A percentile compares a stretch with the other conserved stretches of the same genome.
Conservation (phyloP, 2,113 vertebrate genomes). For the Todiramphus chloris region DNA sequence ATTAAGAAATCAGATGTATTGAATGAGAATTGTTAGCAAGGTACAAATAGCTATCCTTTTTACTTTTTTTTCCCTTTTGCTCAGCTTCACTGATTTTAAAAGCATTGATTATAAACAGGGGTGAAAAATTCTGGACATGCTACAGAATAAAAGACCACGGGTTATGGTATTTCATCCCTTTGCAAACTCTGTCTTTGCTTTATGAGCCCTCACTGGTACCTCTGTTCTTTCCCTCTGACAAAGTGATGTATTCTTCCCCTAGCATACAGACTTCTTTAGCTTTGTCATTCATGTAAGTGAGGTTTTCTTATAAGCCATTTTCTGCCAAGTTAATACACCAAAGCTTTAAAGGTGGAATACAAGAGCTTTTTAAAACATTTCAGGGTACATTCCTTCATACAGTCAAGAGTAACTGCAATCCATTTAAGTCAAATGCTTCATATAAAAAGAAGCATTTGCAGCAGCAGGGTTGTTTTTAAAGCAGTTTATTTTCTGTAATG, state of each 20-base stretch:
- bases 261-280: background rate
- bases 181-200: background rate
- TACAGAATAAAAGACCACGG: background rate
- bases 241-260: background rate
- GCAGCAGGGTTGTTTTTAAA: conserved; percentile 20
- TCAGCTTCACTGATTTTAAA: background rate
- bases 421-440: conserved; percentile 47
- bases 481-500: conserved; percentile 33
- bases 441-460: conserved; percentile 40
- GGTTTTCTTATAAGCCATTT: conserved; percentile 32
- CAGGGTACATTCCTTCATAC: conserved; percentile 7
- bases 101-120: background rate
- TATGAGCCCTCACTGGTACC: background rate
- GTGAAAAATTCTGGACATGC: background rate
- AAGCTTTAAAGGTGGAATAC: conserved; percentile 36
- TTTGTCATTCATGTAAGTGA: conserved; percentile 19
- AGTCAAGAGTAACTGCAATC: conserved; percentile 21
- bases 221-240: background rate
- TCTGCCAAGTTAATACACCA: conserved; percentile 46
- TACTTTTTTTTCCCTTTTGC: background rate
- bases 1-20: background rate
- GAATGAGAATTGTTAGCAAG: background rate
- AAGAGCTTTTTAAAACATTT: conserved; percentile 33
- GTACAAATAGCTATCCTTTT: background rate
- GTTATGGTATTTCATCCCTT: background rate